Evolutionary conservation across 2,888 invertebrate species (phyloP), one percentile per base, ranked within the genome.

Genomic region (Trichacis sp.): DNA sequence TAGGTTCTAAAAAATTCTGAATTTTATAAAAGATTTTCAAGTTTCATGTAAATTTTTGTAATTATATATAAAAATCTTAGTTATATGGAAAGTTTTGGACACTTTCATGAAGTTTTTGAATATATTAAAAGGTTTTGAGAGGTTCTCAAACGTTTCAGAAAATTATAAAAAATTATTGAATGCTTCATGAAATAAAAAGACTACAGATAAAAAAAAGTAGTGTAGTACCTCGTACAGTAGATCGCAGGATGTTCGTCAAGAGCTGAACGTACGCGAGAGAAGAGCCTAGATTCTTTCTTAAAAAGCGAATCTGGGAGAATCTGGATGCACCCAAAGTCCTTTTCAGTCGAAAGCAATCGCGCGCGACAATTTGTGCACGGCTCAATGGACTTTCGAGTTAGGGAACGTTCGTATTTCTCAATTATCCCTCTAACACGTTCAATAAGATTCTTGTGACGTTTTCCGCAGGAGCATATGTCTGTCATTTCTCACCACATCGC

Each of bases 361-460:
- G 14, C 14, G 14, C 8, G 40, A 40, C 40, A 40, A 12, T 9
- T 40, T 12, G 40, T 40, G 40, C 40, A 12, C 6, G 40, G 1
- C 15, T 40, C 14, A 12, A 40, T 14, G 15, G 14, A 9, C 4
- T 40, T 40, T 40, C 15, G 15, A n/a, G 5, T 20, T 1, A 5
- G 9, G 5, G 57, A 56, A 51, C 55, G 40, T 51, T 76, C 73
- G 73, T 79, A 80, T 67, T 68, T 73, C 6, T 70, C 72, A 71
- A 81, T 78, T 60, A 81, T 77, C 54, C 71, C 72, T 53, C 77
- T 75, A 72, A 82, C 79, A 57, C 78, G 74, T 55, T 81, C 77
- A 53, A 73, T 68, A 47, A 79, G 69, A 57, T 64, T 70, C 36
- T 8, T 24, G 8, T 60, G 70, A 57, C 61, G 71, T 43, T 64